These are phyloP conservation scores for Thermophis baileyi DNA, from an alignment of 2,113 vertebrate genomes.

Conservation along the genomic window DNA sequence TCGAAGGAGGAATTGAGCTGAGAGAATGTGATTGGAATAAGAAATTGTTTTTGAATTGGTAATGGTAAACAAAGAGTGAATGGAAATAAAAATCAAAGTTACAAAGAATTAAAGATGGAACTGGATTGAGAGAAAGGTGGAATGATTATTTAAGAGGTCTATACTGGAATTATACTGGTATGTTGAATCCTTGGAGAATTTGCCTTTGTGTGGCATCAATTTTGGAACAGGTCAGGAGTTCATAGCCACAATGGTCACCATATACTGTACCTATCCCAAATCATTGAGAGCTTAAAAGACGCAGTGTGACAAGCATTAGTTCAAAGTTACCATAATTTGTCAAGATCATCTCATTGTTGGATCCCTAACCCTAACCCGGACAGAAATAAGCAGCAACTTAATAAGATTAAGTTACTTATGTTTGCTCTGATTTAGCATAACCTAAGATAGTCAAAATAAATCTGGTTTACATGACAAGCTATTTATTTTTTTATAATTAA, in stretches of 20 bases:
- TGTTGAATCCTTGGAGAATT: neutral
- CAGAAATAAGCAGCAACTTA: neutral
- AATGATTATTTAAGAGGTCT: neutral
- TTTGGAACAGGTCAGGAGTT: neutral
- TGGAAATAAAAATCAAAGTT: neutral
- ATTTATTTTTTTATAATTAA: neutral
- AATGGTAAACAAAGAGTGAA: neutral
- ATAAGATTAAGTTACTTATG: neutral
- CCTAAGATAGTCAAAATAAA: neutral
- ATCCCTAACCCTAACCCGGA: too few species aligned
- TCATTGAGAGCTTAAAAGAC: neutral
- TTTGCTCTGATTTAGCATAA: neutral
- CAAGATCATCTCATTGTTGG: neutral
- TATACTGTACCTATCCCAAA: neutral
- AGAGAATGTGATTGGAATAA: neutral
- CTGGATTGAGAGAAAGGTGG: neutral
- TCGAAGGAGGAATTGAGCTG: too few species aligned
- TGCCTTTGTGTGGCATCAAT: neutral
- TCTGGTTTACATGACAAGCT: neutral
- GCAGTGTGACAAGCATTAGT: neutral
- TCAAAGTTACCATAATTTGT: neutral
- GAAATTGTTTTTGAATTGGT: neutral
- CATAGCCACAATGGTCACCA: neutral
- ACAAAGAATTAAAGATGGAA: neutral
- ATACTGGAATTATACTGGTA: neutral